A percentile compares a stretch with the other conserved stretches of the same genome.
Conservation (phyloP, 2,888 invertebrate genomes). For the Leptothorax acervorum region DNA sequence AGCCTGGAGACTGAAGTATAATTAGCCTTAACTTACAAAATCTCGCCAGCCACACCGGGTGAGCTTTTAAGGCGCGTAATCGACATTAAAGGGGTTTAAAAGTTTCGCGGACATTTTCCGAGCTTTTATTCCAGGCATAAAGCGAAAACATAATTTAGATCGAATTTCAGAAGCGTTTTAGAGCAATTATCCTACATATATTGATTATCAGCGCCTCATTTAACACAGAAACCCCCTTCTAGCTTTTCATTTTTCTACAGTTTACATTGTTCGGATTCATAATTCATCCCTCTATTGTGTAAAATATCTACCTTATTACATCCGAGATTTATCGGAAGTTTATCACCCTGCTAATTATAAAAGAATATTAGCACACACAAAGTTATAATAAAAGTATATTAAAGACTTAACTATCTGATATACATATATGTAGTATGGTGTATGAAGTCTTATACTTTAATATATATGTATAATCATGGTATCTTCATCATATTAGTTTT, state of each 20-base stretch:
- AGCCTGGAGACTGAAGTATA: conserved; percentile 39
- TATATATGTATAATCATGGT: neutral
- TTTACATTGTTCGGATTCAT: neutral
- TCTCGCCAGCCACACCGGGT: conserved; percentile 29
- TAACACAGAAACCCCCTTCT: neutral
- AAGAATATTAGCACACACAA: neutral
- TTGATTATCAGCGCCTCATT: conserved; percentile 22
- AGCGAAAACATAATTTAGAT: conserved; percentile 46
- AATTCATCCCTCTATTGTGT: conserved; percentile 2
- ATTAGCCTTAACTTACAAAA: conserved; percentile 55
- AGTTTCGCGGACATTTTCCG: conserved; percentile 41
- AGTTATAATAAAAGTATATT: conserved; percentile 6
- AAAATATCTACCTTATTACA: neutral
- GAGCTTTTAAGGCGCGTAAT: conserved; percentile 53
- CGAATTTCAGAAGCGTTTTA: conserved; percentile 40
- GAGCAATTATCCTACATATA: conserved; percentile 13
- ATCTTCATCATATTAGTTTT: neutral
- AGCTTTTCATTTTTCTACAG: neutral
- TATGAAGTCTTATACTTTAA: neutral
- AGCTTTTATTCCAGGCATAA: conserved; percentile 33
- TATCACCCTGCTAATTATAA: neutral
- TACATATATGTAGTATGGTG: neutral
- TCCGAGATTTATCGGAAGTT: neutral
- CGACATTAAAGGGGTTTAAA: conserved; percentile 49
- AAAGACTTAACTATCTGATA: neutral